Percentiles rank a stretch among this genome's conserved stretches.
phyloP scores from a whole-genome alignment of 2,797 vertebrate genomes.

The Catostomus latipinnis region DNA sequence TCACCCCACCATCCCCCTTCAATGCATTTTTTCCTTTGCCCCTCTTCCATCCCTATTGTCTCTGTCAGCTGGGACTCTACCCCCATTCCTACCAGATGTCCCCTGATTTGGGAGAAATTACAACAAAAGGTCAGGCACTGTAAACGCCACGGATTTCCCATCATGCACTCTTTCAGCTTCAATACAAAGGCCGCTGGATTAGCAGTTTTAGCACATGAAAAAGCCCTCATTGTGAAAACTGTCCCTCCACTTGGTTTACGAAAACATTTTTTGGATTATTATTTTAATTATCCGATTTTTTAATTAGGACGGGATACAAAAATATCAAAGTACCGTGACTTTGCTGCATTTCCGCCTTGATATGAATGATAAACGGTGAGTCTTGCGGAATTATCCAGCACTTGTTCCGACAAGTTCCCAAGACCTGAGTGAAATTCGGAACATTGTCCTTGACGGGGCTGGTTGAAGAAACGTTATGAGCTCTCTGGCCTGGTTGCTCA shows the following conservation, averaged over 20 bases:
- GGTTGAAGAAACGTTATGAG: conserved; percentile 44
- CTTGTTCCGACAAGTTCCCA: not conserved
- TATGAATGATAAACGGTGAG: conserved; percentile 26
- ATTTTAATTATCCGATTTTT: too few relatives aligned
- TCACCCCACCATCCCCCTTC: conserved; percentile 72
- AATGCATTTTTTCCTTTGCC: conserved; percentile 62
- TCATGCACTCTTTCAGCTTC: conserved; percentile 64
- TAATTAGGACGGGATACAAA: too few relatives aligned
- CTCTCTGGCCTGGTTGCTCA: conserved; percentile 15
- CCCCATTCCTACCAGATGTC: conserved; percentile 76
- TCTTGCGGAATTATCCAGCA: conserved; percentile 37
- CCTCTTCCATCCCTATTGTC: conserved; percentile 44
- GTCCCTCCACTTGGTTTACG: conserved; percentile 20
- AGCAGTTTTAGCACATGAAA: conserved; percentile 67
- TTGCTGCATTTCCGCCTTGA: not conserved
- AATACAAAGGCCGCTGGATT: conserved; percentile 73
- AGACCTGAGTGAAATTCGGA: not conserved
- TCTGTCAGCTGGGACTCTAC: conserved; percentile 65
- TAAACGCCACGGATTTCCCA: conserved; percentile 63
- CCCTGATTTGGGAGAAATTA: conserved; percentile 65
- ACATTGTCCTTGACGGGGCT: conserved; percentile 7
- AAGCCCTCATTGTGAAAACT: conserved; percentile 32
- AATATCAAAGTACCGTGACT: too few relatives aligned
- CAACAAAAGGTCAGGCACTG: conserved; percentile 60
- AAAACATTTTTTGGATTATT: too few relatives aligned